A percentile compares a stretch with the other conserved stretches of the same genome.
These are phyloP conservation scores for Scalopus aquaticus DNA, from an alignment of 2,113 vertebrate genomes.

Conservation along the genomic window DNA sequence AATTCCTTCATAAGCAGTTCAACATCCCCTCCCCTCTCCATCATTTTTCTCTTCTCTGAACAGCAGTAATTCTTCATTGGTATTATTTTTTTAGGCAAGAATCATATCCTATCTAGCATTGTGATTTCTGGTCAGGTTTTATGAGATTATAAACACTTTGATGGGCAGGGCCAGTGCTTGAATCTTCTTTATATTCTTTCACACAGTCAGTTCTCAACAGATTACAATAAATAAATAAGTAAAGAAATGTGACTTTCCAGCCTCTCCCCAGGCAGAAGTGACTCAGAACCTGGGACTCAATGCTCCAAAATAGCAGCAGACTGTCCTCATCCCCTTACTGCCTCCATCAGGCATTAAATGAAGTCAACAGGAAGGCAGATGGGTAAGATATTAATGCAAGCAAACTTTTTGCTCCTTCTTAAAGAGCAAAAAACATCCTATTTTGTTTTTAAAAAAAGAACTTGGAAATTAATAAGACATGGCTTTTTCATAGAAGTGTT, in stretches of 20 bases:
- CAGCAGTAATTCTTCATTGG: background rate
- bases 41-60: background rate
- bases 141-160: background rate
- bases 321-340: background rate
- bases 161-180: background rate
- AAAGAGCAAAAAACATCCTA: conserved; percentile 64
- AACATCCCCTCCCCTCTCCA: background rate
- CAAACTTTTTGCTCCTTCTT: conserved; percentile 24
- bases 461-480: conserved; percentile 52
- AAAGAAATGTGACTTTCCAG: background rate
- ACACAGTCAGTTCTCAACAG: background rate
- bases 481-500: conserved; percentile 57
- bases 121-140: conserved; percentile 35
- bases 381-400: conserved; percentile 14
- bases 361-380: background rate
- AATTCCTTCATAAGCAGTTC: background rate
- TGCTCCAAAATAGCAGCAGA: background rate
- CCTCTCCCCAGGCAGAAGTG: background rate
- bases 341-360: background rate
- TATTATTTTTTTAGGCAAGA: background rate
- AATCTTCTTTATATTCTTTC: too few species aligned
- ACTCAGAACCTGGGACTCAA: background rate
- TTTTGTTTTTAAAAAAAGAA: conserved; percentile 14
- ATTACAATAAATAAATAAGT: conserved; percentile 24
- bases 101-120: conserved; percentile 40